Base-by-base conservation (phyloP, 2,113 vertebrate genomes). In the Polyodon spathula region DNA sequence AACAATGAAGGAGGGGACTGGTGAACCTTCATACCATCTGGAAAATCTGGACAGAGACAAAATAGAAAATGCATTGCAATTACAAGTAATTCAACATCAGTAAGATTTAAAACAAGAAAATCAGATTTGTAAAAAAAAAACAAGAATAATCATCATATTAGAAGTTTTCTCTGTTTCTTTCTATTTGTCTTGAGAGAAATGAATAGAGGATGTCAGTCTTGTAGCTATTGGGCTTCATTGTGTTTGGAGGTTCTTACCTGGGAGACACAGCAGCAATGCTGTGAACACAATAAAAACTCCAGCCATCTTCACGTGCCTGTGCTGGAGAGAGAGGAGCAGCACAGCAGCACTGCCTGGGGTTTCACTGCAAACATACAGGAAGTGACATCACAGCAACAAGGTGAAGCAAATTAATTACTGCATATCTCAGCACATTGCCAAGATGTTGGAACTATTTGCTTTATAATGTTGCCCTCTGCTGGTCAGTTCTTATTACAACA, bases 221-320 rank as follows among this genome's bases (percentile, higher is more conserved):
- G 37, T 39, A 39, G 6, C 10, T 17, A 4, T 6, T 41, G 52
- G 8, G 5, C 16, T 8, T 16, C 40, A 55, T 27, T 58, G 1
- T 3, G 2, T 8, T 58, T 40, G n/a, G 12, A 10, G 10, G 42
- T 3, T 27, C 1, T 51, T 68, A 75, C 76, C 71, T 68, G 67
- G 57, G 8, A 76, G 63, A 54, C 65, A 65, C 66, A 54, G 14
- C 1, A 62, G 4, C 0, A 38, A 15, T 38, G 69, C n/a, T 12
- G 66, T 38, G 44, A 41, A 37, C 6, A 38, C 4, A 8, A 61
- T 43, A 12, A 68, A 39, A 60, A 0, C 41, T 10, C 63, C 8
- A 57, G 10, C 62, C 71, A 74, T 79, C 68, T 46, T 69, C 37
- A 46, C 17, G 53, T 16, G 12, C 6, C 14, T n/a, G 6, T 12